Base-by-base conservation (phyloP, 2,797 vertebrate genomes). In the Kryptopterus vitreolus region DNA sequence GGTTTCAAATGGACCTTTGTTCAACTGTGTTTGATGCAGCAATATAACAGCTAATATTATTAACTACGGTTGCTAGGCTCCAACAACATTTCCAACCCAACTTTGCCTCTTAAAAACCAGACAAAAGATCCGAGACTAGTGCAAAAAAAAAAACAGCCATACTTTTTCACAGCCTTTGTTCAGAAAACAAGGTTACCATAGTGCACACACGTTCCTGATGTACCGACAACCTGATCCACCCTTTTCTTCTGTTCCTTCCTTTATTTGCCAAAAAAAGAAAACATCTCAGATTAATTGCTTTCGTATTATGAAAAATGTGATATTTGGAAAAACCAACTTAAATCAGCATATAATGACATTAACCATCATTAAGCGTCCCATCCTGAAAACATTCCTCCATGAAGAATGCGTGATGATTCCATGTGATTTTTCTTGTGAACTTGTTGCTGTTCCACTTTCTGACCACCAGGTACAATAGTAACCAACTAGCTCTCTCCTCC, bases 101-200 rank as follows among this genome's bases (percentile, higher is more conserved):
- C 50, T 9, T 22, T 50, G 22, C 4, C 0, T 35, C 13, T 33
- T 4, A 13, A 71, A 71, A 22, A 31, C 20, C 29, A 55, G 50
- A 53, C 69, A 72, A 22, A 72, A 72, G 20, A n/a, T 24, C 66
- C 50, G 66, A 69, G 48, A 50, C 15, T 48, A 26, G 43, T 69
- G 15, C 43, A 69, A 46, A 59, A 46, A 29, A 59, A 43, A 43
- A 46, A 3, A 13, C n/a, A 48, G 35, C 24, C 10, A 16, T 69
- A 48, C 16, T 20, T 20, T 22, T 70, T 70, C 68, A 31, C 26
- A 29, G 46, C 26, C 8, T 70, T 70, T 70, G 46, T 52, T 3
- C 29, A 2, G 66, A 24, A 69, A 69, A 50, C 46, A 50, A 52
- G 16, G 46, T 50, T 46, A 29, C 38, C 65, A 68, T 4, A 16